Base-by-base conservation (phyloP, 2,113 vertebrate species). In the Glaucidium brasilianum region DNA sequence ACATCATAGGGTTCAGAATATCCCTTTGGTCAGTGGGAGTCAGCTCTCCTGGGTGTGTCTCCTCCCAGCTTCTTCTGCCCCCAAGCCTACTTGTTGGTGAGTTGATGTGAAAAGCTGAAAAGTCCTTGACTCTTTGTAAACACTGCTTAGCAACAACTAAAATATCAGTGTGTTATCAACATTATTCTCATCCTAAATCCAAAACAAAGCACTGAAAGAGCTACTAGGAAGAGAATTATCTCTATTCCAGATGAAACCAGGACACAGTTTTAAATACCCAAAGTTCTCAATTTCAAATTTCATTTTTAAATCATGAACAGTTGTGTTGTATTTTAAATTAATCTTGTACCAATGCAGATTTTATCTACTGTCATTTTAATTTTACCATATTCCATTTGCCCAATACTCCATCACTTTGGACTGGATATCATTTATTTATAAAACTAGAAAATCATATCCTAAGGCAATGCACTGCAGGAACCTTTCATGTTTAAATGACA, bases 401-500 rank as follows among this genome's bases (percentile, higher is more conserved):
- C 64, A 87, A 47, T 72, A 85, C n/a, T 96, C 92, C 47, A 91
- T 94, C 87, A 92, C 25, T 90, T 88, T 83, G 85, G 56, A 77
- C 39, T 91, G 66, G 37, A 34, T 85, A 97, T 96, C 8, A 97
- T 93, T 97, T 97, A 97, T 97, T 98, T 96, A 97, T 96, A 89
- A 97, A 95, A 94, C 18, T 68, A 94, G 83, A 96, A 97, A 96
- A 94, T 92, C 60, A 59, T 97, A 93, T 87, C 97, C 94, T 95
- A 67, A 96, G 96, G 95, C 95, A 93, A 75, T 82, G 19, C 43
- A 94, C 81, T 83, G 87, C 41, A 93, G 79, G 86, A 96, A 96
- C 34, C 58, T 95, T 96, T 97, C 90, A 95, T 84, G 82, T 96
- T 98, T 95, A 97, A 98, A 96, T 97, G 96, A 96, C 85, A 95